Base-by-base conservation (phyloP, 2,888 invertebrate species). In the Luperina testacea region DNA sequence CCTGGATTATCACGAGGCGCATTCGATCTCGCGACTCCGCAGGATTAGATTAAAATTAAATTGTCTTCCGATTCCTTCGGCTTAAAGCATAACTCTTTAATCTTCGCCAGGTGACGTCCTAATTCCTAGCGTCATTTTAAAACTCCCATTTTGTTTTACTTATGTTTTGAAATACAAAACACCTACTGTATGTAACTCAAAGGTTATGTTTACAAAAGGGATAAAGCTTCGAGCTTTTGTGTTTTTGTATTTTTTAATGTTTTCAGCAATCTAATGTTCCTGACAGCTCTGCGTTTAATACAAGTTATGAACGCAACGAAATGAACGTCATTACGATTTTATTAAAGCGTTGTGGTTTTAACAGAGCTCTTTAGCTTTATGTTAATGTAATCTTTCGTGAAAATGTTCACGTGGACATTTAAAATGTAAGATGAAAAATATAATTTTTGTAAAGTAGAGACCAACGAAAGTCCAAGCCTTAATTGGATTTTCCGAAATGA, bases 41-140 rank as follows among this genome's bases (percentile, higher is more conserved):
- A 76, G 67, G 75, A 80, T 85, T 87, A 85, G 75, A 85, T 88
- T 85, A 81, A 86, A 88, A 87, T 88, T 76, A 87, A 86, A 88
- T 87, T 83, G 87, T 82, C 84, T 83, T 78, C 80, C 81, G 86
- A 90, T 90, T 77, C 76, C 79, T 68, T 59, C 13, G 76, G 78
- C 78, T 88, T 71, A 79, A 72, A 75, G 67, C 75, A 79, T 87
- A 77, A 87, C 57, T 73, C 69, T 84, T 73, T 88, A 89, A 86
- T 89, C 86, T 84, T 80, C 38, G 61, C 57, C 75, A 82, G 78
- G 82, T 77, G 86, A 83, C 68, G 78, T 77, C 69, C 59, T 84
- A 84, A 89, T 88, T 51, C 74, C 68, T 63, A 9, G 57, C 65
- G 78, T 72, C 74, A 69, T 82, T 82, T 87, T 72, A 77, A 82